These are phyloP conservation scores for Diplodus puntazzo DNA, from an alignment of 2,797 vertebrate species.

Conservation along the genomic window DNA sequence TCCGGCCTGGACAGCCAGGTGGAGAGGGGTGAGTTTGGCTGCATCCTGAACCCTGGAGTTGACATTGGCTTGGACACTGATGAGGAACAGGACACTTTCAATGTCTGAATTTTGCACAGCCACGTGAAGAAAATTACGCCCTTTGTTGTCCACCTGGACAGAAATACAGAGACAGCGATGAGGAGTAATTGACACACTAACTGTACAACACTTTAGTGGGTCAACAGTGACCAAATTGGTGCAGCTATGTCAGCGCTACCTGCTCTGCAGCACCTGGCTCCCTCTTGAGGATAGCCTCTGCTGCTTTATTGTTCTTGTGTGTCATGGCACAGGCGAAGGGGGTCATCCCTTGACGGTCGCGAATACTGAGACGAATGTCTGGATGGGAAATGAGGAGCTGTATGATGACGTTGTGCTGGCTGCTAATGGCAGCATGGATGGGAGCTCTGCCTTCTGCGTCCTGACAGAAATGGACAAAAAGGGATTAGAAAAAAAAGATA, in stretches of 20 bases:
- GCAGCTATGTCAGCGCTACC: slow-evolving; percentile 74
- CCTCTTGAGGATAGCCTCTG: slow-evolving; percentile 96
- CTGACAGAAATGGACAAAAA: slow-evolving; percentile 73
- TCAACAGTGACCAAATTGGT: background rate
- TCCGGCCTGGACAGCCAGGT: slow-evolving; percentile 97
- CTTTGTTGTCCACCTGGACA: slow-evolving; percentile 96
- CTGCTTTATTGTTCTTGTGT: slow-evolving; percentile 97
- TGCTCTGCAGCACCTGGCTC: slow-evolving; percentile 97
- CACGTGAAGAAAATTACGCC: slow-evolving; percentile 96
- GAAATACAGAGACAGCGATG: slow-evolving; percentile 10
- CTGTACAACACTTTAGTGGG: background rate
- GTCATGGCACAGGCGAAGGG: slow-evolving; percentile 99
- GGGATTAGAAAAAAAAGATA: background rate
- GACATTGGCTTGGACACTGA: slow-evolving; percentile 97
- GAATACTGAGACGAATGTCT: slow-evolving; percentile 92
- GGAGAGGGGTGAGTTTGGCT: slow-evolving; percentile 95
- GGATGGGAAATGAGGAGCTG: slow-evolving; percentile 97
- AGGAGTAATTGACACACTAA: background rate
- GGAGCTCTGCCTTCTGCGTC: slow-evolving; percentile 96
- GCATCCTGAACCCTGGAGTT: slow-evolving; percentile 97
- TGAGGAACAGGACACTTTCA: slow-evolving; percentile 98
- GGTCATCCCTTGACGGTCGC: slow-evolving; percentile 96
- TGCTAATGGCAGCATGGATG: slow-evolving; percentile 96
- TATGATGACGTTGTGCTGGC: slow-evolving; percentile 95
- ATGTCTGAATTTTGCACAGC: slow-evolving; percentile 98